Base-by-base conservation (phyloP, 2,888 invertebrate genomes). In the Doris montereyensis region DNA sequence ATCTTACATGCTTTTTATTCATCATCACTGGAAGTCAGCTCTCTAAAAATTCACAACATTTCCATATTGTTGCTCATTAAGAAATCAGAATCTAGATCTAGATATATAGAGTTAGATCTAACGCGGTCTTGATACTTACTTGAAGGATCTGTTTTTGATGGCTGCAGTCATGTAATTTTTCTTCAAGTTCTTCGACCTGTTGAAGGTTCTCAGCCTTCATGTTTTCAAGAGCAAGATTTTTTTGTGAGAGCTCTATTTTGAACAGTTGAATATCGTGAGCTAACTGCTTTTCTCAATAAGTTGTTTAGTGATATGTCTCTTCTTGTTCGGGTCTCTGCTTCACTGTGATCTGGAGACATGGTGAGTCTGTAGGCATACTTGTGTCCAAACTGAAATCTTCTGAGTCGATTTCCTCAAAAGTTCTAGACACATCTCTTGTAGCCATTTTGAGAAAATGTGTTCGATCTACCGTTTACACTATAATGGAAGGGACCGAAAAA, bases 211-310 rank as follows among this genome's bases (percentile, higher is more conserved):
- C 91, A 1, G 89, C 88, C 84, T 90, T 91, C 83, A 91, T 82
- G 82, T 90, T 91, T 78, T 91, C 91, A 32, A 91, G 83, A 24
- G 88, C 84, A 72, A 91, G 83, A 78, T 89, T 88, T 81, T 91
- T 91, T 79, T 91, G 91, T 2, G 90, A 90, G 32, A 91, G 81
- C 83, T 91, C 91, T 73, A 91, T 91, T 81, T 90, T 90, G 8
- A 91, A 83, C n/a, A 91, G 81, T 77, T 92, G 91, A 57, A 92
- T 76, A 80, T 91, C 91, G 80, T 91, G 91, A 21, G 88, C 74
- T 10, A 91, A 84, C 80, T 91, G 91, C 82, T 91, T 91, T 88
- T 84, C 82, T 91, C 91, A 24, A 90, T 87, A 10, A 90, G 81
- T 76, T 90, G 90, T 82, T 86, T 88, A 5, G 89, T 87, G 24